Conservation (phyloP, 2,888 invertebrate genomes). For the Poecilus cupreus region DNA sequence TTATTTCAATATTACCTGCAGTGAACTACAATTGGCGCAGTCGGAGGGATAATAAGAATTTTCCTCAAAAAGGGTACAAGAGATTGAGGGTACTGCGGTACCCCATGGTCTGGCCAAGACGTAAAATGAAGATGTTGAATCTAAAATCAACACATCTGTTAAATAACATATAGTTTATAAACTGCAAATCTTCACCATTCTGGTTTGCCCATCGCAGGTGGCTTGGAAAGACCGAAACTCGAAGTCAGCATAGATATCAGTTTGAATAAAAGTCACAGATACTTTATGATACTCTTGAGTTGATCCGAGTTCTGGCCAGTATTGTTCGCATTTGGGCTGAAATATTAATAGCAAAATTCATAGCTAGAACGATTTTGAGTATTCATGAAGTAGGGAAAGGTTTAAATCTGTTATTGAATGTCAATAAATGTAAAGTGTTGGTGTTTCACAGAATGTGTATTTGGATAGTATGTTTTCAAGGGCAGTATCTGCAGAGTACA, state of each 20-base stretch:
- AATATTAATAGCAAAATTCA: background rate
- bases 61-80: conserved; percentile 70
- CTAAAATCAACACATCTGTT: background rate
- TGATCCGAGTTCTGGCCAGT: conserved; percentile 73
- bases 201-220: conserved; percentile 64
- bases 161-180: background rate
- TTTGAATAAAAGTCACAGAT: conserved; percentile 67
- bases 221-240: conserved; percentile 69
- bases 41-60: conserved; percentile 69
- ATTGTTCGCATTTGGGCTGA: conserved; percentile 74
- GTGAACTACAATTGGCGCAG: conserved; percentile 74
- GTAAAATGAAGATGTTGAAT: conserved; percentile 74
- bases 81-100: conserved; percentile 70
- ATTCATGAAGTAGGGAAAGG: too few relatives aligned
- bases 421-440: too few relatives aligned
- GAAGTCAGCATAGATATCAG: conserved; percentile 70
- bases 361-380: too few relatives aligned
- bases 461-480: too few relatives aligned
- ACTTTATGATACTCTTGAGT: conserved; percentile 69
- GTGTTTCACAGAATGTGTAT: too few relatives aligned
- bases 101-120: conserved; percentile 75
- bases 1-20: conserved; percentile 70
- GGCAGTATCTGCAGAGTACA: too few relatives aligned
- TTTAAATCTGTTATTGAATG: too few relatives aligned
- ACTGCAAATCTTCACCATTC: conserved; percentile 63